Evolutionary conservation across 2,797 vertebrate species (phyloP).

Genomic region (Pempheris klunzingeri): DNA sequence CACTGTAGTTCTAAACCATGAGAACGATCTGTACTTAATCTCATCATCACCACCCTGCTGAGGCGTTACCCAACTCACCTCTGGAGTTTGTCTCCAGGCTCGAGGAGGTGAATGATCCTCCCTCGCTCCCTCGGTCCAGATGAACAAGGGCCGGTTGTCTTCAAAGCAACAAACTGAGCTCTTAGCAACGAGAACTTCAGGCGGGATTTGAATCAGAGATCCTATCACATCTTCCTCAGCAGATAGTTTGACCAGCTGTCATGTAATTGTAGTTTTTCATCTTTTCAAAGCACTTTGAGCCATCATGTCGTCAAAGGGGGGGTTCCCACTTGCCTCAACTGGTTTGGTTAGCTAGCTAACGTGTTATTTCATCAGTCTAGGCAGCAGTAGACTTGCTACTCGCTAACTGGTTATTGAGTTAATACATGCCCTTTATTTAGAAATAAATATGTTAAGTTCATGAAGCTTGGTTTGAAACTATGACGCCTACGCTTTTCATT

Average conservation of each 20-base stretch:
- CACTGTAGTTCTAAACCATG: conserved; percentile 2
- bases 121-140: neutral
- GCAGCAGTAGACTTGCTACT: too few species aligned
- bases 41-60: neutral
- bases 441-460: too few species aligned
- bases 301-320: too few species aligned
- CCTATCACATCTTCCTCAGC: neutral
- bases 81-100: neutral
- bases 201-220: neutral
- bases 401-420: too few species aligned
- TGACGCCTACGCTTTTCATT: neutral
- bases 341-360: too few species aligned
- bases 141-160: neutral
- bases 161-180: neutral
- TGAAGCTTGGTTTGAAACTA: neutral
- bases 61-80: neutral
- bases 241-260: neutral
- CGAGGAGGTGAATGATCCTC: neutral
- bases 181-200: neutral
- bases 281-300: neutral
- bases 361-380: too few species aligned
- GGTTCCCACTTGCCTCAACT: too few species aligned
- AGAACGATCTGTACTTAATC: conserved; percentile 8
- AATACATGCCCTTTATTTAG: too few species aligned
- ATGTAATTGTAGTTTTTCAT: neutral